phyloP scores from a whole-genome alignment of 2,888 invertebrate genomes.

The Luperina testacea region DNA sequence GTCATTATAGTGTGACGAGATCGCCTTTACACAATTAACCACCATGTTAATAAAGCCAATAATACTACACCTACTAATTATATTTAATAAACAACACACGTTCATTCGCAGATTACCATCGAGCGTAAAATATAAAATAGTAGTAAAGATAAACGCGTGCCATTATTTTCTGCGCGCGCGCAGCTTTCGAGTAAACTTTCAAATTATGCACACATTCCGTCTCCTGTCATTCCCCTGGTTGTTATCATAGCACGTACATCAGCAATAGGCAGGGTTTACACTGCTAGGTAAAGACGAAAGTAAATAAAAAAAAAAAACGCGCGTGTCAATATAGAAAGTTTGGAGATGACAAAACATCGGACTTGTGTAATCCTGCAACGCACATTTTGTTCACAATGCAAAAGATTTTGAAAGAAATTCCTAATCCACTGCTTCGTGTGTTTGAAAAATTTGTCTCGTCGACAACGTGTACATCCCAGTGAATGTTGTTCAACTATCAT shows the following conservation, averaged over 20 bases:
- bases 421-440: no score
- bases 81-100: slow-evolving; percentile 16
- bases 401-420: background rate
- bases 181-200: slow-evolving; percentile 51
- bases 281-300: background rate
- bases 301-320: background rate
- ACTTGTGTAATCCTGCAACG: no score
- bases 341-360: background rate
- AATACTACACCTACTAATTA: background rate
- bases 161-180: slow-evolving; percentile 16
- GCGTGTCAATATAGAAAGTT: slow-evolving; percentile 24
- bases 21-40: background rate
- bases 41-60: background rate
- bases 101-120: slow-evolving; percentile 15
- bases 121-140: slow-evolving; percentile 36
- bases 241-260: slow-evolving; percentile 51
- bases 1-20: background rate
- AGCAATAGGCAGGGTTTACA: slow-evolving; percentile 39
- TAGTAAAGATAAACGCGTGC: slow-evolving; percentile 11
- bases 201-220: slow-evolving; percentile 51
- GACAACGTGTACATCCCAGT: no score
- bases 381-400: background rate
- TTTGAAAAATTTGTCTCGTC: no score
- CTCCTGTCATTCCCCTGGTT: slow-evolving; percentile 37
- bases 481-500: no score